A percentile compares a stretch with the other conserved stretches of the same genome.
phyloP scores from a whole-genome alignment of 2,888 invertebrate species.

The Tricholauxania praeusta region DNA sequence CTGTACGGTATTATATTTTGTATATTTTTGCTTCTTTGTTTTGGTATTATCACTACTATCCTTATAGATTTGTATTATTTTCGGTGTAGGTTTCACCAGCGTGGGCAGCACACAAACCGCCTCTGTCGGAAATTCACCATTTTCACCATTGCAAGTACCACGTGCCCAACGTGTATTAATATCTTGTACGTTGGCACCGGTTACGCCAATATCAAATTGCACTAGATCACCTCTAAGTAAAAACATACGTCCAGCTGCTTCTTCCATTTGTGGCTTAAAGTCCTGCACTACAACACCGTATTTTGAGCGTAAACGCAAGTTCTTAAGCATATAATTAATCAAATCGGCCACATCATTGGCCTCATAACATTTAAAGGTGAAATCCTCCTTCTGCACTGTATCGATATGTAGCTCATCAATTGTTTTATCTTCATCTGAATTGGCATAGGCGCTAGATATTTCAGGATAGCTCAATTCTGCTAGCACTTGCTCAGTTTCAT shows the following conservation, averaged over 20 bases:
- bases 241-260: slow-evolving; percentile 71
- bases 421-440: slow-evolving; percentile 69
- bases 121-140: slow-evolving; percentile 89
- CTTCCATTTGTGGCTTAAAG: slow-evolving; percentile 62
- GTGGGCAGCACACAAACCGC: slow-evolving; percentile 89
- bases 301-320: slow-evolving; percentile 85
- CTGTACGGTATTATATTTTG: slow-evolving; percentile 72
- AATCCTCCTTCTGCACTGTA: slow-evolving; percentile 90
- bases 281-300: slow-evolving; percentile 84
- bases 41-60: slow-evolving; percentile 69
- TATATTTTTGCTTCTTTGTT: slow-evolving; percentile 67
- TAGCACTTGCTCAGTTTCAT: slow-evolving; percentile 91
- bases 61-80: slow-evolving; percentile 76
- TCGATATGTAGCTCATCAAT: slow-evolving; percentile 80
- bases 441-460: slow-evolving; percentile 76
- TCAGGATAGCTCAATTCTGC: slow-evolving; percentile 89
- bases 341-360: slow-evolving; percentile 87
- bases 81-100: slow-evolving; percentile 77
- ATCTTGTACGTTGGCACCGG: slow-evolving; percentile 78
- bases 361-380: slow-evolving; percentile 89
- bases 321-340: slow-evolving; percentile 86
- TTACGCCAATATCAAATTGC: slow-evolving; percentile 79
- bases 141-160: slow-evolving; percentile 77
- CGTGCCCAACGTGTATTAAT: slow-evolving; percentile 75
- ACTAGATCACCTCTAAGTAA: slow-evolving; percentile 86